These are phyloP conservation scores for Tetragonula carbonaria DNA, from an alignment of 2,888 invertebrate species.

Conservation along the genomic window DNA sequence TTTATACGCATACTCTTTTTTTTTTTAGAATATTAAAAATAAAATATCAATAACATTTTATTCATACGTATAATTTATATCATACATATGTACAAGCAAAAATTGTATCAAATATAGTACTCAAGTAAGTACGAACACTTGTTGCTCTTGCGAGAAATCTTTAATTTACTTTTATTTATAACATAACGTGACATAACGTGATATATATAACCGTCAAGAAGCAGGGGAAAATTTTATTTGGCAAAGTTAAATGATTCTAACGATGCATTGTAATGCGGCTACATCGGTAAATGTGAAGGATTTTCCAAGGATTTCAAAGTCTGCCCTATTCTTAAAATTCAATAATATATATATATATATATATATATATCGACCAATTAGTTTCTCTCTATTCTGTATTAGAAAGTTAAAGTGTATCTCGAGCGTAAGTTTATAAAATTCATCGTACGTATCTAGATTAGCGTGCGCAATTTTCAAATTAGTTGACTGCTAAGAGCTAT, in stretches of 20 bases:
- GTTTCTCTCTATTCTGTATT: no score
- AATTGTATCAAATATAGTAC: neutral
- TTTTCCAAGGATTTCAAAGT: neutral
- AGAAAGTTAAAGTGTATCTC: neutral
- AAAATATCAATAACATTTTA: neutral
- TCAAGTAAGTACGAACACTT: neutral
- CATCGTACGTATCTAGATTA: neutral
- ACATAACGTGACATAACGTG: neutral
- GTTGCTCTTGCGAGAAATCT: neutral
- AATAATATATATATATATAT: neutral
- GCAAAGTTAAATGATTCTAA: neutral
- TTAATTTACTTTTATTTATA: neutral
- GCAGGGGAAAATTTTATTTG: neutral
- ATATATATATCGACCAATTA: neutral
- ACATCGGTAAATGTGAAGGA: neutral
- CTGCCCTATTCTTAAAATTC: neutral
- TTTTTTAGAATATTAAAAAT: neutral
- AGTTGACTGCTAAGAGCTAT: neutral
- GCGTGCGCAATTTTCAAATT: neutral
- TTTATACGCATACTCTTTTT: neutral
- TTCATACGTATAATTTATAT: neutral
- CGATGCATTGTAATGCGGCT: neutral
- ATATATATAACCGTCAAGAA: neutral
- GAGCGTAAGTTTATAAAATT: neutral
- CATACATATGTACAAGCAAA: neutral